Evolutionary conservation across 2,888 invertebrate genomes (phyloP).

Genomic region (Allophyes oxyacanthae): DNA sequence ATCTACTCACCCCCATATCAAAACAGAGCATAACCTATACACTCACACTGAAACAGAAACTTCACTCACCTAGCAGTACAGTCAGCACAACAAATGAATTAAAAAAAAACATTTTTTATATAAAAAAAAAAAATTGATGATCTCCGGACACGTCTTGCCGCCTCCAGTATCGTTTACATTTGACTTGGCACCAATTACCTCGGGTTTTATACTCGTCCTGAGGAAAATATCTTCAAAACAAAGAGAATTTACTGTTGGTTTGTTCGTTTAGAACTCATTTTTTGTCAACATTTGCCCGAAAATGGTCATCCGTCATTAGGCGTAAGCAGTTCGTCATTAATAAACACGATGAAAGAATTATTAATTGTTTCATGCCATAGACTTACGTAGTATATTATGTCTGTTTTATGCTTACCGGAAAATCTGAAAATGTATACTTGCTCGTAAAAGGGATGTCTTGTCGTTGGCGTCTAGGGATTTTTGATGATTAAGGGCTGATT

Average conservation of each 20-base stretch:
- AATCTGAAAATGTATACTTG: too few relatives aligned
- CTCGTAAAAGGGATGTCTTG: too few relatives aligned
- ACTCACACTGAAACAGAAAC: not conserved
- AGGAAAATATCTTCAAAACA: conserved; percentile 16
- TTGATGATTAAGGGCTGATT: too few relatives aligned
- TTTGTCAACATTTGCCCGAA: not conserved
- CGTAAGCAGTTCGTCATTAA: too few relatives aligned
- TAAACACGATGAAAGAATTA: too few relatives aligned
- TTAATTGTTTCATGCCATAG: too few relatives aligned
- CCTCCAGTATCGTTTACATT: conserved; percentile 31
- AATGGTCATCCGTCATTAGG: too few relatives aligned
- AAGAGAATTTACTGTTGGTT: conserved; percentile 21
- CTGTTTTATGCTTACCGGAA: too few relatives aligned
- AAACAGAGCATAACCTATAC: not conserved
- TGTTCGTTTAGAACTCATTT: not conserved
- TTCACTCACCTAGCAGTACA: conserved; percentile 38
- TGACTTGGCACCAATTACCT: conserved; percentile 40
- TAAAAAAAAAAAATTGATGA: conserved; percentile 1
- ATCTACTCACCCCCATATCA: not conserved
- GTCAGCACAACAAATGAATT: conserved; percentile 25
- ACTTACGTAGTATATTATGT: too few relatives aligned
- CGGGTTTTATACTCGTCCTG: conserved; percentile 43
- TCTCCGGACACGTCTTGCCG: conserved; percentile 37
- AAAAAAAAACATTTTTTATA: conserved; percentile 27
- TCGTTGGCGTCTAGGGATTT: too few relatives aligned